Evolutionary conservation across 2,113 vertebrate species (phyloP).

Genomic region (Rhinogobius similis): DNA sequence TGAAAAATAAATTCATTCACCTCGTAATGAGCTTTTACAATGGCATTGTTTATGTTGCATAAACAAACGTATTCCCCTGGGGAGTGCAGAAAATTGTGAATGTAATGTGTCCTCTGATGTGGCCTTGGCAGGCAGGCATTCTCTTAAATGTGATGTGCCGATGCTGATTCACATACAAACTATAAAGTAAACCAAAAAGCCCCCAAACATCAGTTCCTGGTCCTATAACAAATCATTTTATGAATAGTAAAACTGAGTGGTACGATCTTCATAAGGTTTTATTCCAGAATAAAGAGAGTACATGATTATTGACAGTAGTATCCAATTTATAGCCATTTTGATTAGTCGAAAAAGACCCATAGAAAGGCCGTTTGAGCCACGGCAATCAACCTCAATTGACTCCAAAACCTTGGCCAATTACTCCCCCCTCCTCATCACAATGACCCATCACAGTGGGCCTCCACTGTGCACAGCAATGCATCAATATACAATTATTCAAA

Average conservation of each 20-base stretch:
- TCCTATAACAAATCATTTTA: constrained; percentile 20
- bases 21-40: constrained; percentile 67
- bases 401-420: constrained; percentile 53
- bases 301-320: neutral
- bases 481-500: constrained; percentile 72
- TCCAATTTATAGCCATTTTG: constrained; percentile 26
- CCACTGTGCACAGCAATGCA: constrained; percentile 40
- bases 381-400: constrained; percentile 57
- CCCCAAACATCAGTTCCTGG: constrained; percentile 48
- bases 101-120: constrained; percentile 55
- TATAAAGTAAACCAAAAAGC: constrained; percentile 22
- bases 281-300: neutral
- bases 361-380: constrained; percentile 21
- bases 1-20: constrained; percentile 60
- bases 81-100: constrained; percentile 42
- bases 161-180: constrained; percentile 26
- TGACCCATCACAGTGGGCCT: constrained; percentile 49
- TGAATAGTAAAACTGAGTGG: constrained; percentile 55
- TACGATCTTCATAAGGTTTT: constrained; percentile 1
- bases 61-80: constrained; percentile 63
- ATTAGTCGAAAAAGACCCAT: constrained; percentile 34
- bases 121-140: constrained; percentile 49
- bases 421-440: constrained; percentile 57
- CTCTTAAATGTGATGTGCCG: constrained; percentile 49
- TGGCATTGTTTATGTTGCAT: constrained; percentile 61